Percentiles rank a stretch among this genome's conserved stretches.
Conservation (phyloP, 2,888 invertebrate genomes). For the Hyposoter didymator region DNA sequence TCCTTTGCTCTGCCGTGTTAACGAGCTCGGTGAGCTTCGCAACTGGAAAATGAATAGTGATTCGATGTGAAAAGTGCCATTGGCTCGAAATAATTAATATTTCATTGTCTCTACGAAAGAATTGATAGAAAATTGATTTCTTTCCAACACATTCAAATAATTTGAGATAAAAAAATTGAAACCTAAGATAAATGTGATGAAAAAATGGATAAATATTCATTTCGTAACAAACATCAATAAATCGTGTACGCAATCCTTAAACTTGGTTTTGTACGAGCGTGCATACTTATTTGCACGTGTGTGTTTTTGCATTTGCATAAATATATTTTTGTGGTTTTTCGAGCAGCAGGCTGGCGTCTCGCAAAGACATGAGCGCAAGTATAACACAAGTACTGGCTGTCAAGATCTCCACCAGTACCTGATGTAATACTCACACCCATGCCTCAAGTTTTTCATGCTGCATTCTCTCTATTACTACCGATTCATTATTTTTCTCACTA, state of each 20-base stretch:
- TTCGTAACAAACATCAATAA: slow-evolving; percentile 26
- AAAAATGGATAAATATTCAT: slow-evolving; percentile 31
- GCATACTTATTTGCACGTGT: background rate
- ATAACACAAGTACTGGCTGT: slow-evolving; percentile 96
- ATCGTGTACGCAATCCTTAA: slow-evolving; percentile 24
- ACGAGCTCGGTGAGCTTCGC: slow-evolving; percentile 90
- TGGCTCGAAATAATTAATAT: background rate
- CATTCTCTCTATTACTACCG: slow-evolving; percentile 81
- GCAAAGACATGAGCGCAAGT: slow-evolving; percentile 88
- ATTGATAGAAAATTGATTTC: background rate
- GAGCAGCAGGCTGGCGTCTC: slow-evolving; percentile 78
- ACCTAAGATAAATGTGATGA: slow-evolving; percentile 70
- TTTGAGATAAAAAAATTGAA: slow-evolving; percentile 56
- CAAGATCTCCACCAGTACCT: slow-evolving; percentile 94
- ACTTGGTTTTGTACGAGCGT: slow-evolving; percentile 28
- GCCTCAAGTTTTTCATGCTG: slow-evolving; percentile 84
- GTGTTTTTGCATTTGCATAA: slow-evolving; percentile 2
- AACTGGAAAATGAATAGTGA: slow-evolving; percentile 86
- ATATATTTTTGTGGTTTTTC: slow-evolving; percentile 53
- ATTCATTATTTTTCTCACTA: slow-evolving; percentile 17
- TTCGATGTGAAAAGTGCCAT: slow-evolving; percentile 24
- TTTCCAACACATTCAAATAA: slow-evolving; percentile 19
- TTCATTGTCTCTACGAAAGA: background rate
- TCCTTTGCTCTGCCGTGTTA: slow-evolving; percentile 89
- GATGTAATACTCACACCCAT: slow-evolving; percentile 99